Conservation (phyloP, 2,797 vertebrate species). For the Anniella stebbinsi region DNA sequence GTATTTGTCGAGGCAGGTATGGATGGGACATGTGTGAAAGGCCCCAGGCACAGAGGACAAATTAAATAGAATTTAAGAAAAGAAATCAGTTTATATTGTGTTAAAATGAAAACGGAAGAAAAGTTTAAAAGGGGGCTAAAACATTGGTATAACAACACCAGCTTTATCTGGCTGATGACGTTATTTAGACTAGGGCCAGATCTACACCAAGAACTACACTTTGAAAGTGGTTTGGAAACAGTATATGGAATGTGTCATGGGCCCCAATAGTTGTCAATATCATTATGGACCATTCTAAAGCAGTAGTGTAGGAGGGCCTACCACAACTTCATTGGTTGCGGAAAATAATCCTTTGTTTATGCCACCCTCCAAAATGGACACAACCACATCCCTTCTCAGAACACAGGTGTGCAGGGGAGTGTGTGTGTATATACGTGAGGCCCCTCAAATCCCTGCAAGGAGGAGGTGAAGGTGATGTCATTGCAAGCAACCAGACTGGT, state of each 20-base stretch:
- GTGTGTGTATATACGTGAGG: neutral
- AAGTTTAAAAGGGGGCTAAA: neutral
- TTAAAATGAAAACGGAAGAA: neutral
- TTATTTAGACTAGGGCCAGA: neutral
- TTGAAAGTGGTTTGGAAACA: too few relatives aligned
- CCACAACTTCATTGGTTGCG: neutral
- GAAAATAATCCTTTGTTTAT: neutral
- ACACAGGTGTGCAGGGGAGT: neutral
- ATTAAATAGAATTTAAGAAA: neutral
- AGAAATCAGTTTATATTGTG: neutral
- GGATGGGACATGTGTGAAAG: neutral
- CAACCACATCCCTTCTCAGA: neutral
- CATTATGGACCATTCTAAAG: too few relatives aligned
- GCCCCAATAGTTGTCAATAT: too few relatives aligned
- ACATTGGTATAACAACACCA: neutral
- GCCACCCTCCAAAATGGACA: neutral
- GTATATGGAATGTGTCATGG: too few relatives aligned
- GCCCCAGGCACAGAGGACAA: neutral
- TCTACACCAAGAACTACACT: too few relatives aligned
- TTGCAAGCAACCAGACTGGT: neutral
- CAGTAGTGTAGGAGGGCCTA: too few relatives aligned
- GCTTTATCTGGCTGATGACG: neutral
- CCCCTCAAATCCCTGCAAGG: neutral
- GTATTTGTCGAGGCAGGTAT: neutral
- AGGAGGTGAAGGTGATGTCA: neutral